phyloP scores from a whole-genome alignment of 2,888 invertebrate genomes.

The Rhodophaea formosa region DNA sequence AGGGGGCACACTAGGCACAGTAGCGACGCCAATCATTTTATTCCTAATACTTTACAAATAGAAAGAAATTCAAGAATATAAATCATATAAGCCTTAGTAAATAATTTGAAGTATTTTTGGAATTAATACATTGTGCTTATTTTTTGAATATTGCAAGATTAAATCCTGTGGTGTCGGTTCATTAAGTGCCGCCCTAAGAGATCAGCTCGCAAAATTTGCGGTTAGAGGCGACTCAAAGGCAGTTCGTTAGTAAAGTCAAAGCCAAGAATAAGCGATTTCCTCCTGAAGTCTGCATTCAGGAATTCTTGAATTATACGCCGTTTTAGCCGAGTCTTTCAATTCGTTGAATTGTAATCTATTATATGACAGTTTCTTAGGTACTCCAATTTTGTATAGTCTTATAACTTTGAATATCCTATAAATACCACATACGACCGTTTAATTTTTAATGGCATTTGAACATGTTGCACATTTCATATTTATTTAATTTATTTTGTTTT shows the following conservation, averaged over 20 bases:
- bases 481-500: too few species aligned
- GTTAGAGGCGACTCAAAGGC: conserved; percentile 1
- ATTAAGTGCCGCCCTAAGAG: neutral
- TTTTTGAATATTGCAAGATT: neutral
- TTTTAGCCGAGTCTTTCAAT: neutral
- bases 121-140: neutral
- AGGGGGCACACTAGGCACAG: too few species aligned
- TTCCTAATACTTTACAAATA: too few species aligned
- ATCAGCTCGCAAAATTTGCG: conserved; percentile 1
- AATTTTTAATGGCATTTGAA: too few species aligned
- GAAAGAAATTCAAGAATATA: too few species aligned
- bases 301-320: neutral
- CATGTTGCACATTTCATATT: too few species aligned
- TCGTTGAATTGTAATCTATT: neutral
- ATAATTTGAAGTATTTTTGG: too few species aligned
- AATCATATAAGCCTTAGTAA: too few species aligned
- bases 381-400: too few species aligned
- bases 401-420: too few species aligned
- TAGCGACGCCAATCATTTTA: too few species aligned
- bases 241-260: conserved; percentile 11
- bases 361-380: neutral
- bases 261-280: conserved; percentile 10
- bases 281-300: neutral
- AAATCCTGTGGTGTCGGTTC: neutral
- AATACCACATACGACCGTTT: too few species aligned